Evolutionary conservation across 2,888 invertebrate genomes (phyloP), one percentile per base, ranked within the genome.

Genomic region (Chamaedrilus cognettii): DNA sequence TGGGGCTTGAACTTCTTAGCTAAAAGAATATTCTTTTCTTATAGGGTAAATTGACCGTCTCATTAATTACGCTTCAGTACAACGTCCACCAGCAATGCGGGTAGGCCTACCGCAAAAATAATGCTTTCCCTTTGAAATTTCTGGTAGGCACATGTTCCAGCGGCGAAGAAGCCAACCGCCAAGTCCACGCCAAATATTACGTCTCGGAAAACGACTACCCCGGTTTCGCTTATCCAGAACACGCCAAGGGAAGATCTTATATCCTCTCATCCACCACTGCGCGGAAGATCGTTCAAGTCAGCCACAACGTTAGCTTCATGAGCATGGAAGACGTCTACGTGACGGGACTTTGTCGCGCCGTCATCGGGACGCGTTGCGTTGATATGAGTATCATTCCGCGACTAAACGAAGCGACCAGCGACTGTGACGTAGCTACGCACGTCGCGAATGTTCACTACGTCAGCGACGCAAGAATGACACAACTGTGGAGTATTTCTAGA

Each of bases 241-340:
- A 73, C 71, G 73, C 72, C 57, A 61, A 72, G 11, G 73, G 73
- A 3, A 72, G 72, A 26, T 72, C 65, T 7, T 73, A 73, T 35
- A 60, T 72, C 30, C 34, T 73, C 51, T 73, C 73, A 30, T 60
- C 55, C 15, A 32, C 55, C 15, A 71, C 73, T 11, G 59, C 67
- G 1, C 26, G 5, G 26, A 60, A 56, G 0, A 35, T 73, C 7
- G 30, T 73, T 31, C n/a, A 31, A 3, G 69, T 70, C 11, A 64
- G 65, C 28, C 51, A 57, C 15, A 59, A 71, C 56, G 69, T 70
- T n/a, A 35, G 55, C 3, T 73, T 66, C 60, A 32, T 71, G 26
- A 55, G 59, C 5, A 73, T 73, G 72, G 73, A 73, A 65, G 73
- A 73, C 52, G 72, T 73, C 30, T 72, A 57, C 59, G 64, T 73